Base-by-base conservation (phyloP, 2,888 invertebrate genomes). In the Pachliopta kotzebuea region DNA sequence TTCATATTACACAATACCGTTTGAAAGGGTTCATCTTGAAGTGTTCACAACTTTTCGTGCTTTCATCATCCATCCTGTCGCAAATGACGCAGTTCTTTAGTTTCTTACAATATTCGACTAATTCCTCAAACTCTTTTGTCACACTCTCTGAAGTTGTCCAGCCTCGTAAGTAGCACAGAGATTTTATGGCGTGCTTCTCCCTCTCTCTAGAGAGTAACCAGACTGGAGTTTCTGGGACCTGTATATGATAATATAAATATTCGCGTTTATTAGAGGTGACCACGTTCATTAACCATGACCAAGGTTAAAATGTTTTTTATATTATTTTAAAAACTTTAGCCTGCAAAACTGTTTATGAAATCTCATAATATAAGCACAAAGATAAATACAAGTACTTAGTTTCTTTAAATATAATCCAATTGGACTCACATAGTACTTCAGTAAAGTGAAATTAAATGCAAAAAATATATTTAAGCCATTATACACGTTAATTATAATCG, bases 171-270 rank as follows among this genome's bases (percentile, higher is more conserved):
- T 91, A 92, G 68, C 92, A 87, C 0, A 93, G 77, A 0, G 93
- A 89, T 68, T 86, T 87, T 11, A 91, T 71, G 0, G 93, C 93
- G 7, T 93, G 92, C 29, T 90, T 86, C 49, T 88, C 85, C 55
- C 88, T 80, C 4, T 92, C 88, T 72, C 86, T 87, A 0, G 91
- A 86, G 58, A 93, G 70, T 4, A 94, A 77, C 93, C 93, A 93
- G 20, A 93, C 83, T 26, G 93, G 93, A 0, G 93, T 92, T 76
- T 93, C 93, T 18, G 93, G 93, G 0, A 92, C 88, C 93, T 93
- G 66, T 20, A 56, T 70, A 49, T 56, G n/a, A 37, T 37, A 37
- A 37, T 11, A 37, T 1, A 37, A 37, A 37, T 17, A 17, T 37
- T 37, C 37, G 14, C 37, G 37, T 37, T 37, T 11, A 37, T 37